Base-by-base conservation (phyloP, 2,888 invertebrate species). In the Coleophora flavipennella region DNA sequence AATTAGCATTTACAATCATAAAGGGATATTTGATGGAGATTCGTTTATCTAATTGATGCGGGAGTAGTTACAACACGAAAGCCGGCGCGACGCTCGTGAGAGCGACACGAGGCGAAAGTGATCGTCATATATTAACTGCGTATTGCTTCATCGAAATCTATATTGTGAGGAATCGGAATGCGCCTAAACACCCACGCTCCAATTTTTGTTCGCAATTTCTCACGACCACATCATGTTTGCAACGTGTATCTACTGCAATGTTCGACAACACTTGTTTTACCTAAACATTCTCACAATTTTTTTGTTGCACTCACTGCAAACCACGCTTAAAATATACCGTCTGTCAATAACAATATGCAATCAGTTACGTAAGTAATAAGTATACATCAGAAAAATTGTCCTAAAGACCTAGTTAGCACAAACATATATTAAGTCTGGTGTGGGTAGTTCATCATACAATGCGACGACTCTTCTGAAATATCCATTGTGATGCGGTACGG, bases 131-230 rank as follows among this genome's bases (percentile, higher is more conserved):
- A 20, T 3, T 20, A 4, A 20, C 20, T 57, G 55, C 41, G 46
- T 48, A 47, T 78, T 77, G 74, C 78, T 54, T 71, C 75, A 80
- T 71, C 68, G 67, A 72, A 68, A 56, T 64, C 62, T 70, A 70
- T 63, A 20, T 72, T 68, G 67, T 55, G 51, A 60, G 55, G 65
- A 62, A 67, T 74, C 58, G 51, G 55, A 61, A 67, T 65, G 66
- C 67, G 70, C 72, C 74, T 67, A 48, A 43, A 68, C 65, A 74
- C 80, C 78, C 81, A 81, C 81, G 81, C 62, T 80, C 80, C 53
- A 69, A 72, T 79, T 80, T 75, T 69, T 58, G 63, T 59, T 43
- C 52, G 45, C 54, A 67, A 67, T 68, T 79, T 78, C 78, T 74
- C 77, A 81, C 75, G 71, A 68, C 65, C 57, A 68, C 66, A 70